Percentiles rank a stretch among this genome's conserved stretches.
These are phyloP conservation scores for Apis florea DNA, from an alignment of 1,140 invertebrate genomes.

Conservation along the genomic window DNA sequence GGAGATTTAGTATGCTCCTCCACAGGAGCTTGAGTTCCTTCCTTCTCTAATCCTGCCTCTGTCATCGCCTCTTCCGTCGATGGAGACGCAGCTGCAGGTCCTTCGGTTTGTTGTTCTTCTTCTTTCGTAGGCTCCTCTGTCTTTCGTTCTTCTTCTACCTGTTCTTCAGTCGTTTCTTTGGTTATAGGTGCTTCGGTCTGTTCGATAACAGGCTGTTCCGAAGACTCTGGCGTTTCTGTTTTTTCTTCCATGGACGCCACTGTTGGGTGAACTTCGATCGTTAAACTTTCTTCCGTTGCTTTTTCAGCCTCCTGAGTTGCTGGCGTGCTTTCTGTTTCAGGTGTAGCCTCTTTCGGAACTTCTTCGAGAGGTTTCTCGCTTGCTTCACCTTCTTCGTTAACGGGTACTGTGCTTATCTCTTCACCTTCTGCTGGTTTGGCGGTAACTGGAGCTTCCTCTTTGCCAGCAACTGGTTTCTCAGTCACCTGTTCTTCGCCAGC, in stretches of 20 bases:
- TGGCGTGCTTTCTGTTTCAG: slow-evolving; percentile 13
- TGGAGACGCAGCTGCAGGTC: background rate
- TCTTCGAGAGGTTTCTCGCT: slow-evolving; percentile 36
- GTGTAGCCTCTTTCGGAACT: slow-evolving; percentile 9
- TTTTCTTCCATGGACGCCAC: background rate
- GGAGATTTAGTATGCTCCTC: slow-evolving; percentile 6
- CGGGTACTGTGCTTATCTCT: background rate
- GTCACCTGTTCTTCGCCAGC: slow-evolving; percentile 2
- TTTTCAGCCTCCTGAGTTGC: background rate
- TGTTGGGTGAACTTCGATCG: background rate
- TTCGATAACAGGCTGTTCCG: slow-evolving; percentile 4
- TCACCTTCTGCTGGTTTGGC: background rate
- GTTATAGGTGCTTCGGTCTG: slow-evolving; percentile 50
- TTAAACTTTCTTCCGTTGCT: background rate
- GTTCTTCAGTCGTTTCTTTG: slow-evolving; percentile 36
- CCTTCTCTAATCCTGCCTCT: background rate
- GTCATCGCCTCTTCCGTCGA: background rate
- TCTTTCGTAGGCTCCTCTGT: slow-evolving; percentile 10
- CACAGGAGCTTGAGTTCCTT: background rate
- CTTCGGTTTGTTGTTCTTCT: background rate
- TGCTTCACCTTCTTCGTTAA: background rate
- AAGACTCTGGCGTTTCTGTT: slow-evolving; percentile 14
- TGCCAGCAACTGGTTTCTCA: slow-evolving; percentile 12
- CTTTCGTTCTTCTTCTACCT: slow-evolving; percentile 31
- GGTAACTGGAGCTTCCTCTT: slow-evolving; percentile 17